Percentiles rank a stretch among this genome's conserved stretches.
These are phyloP conservation scores for Notocelia uddmanniana DNA, from an alignment of 2,888 invertebrate species.

Conservation along the genomic window DNA sequence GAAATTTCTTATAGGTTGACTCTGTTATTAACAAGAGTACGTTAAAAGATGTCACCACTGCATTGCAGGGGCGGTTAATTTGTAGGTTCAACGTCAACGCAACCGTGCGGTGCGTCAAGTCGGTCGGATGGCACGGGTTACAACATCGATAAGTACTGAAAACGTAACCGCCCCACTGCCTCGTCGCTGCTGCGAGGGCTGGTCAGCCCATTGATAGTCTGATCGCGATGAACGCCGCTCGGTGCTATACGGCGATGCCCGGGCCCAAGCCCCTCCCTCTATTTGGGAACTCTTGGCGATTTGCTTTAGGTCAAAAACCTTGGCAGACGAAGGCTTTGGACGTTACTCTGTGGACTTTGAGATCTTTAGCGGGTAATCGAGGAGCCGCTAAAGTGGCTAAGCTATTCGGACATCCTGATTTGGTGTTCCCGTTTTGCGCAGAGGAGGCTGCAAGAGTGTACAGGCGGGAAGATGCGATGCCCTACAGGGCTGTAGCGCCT, in stretches of 20 bases:
- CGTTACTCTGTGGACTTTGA: conserved; percentile 80
- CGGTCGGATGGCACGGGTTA: conserved; percentile 66
- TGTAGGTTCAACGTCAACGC: conserved; percentile 53
- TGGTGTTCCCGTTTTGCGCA: conserved; percentile 90
- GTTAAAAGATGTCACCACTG: conserved; percentile 66
- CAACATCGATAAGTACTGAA: conserved; percentile 70
- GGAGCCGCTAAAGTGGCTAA: conserved; percentile 88
- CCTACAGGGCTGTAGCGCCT: conserved; percentile 90
- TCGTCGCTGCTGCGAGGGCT: conserved; percentile 63
- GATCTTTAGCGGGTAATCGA: conserved; percentile 79
- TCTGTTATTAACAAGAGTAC: conserved; percentile 62
- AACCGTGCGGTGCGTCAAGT: conserved; percentile 61
- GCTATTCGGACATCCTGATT: conserved; percentile 91
- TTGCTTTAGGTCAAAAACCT: conserved; percentile 85
- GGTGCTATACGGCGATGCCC: conserved; percentile 88
- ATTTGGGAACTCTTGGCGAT: conserved; percentile 93
- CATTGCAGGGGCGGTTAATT: conserved; percentile 46
- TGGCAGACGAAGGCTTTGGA: conserved; percentile 84
- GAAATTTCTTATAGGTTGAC: conserved; percentile 52
- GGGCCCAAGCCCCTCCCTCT: conserved; percentile 91
- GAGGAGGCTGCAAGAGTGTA: conserved; percentile 90
- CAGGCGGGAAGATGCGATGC: conserved; percentile 89
- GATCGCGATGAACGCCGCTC: conserved; percentile 75
- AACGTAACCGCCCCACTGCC: conserved; percentile 78
- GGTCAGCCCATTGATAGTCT: conserved; percentile 67